These are phyloP conservation scores for Corythornis cristatus DNA, from an alignment of 2,113 vertebrate genomes.

Conservation along the genomic window DNA sequence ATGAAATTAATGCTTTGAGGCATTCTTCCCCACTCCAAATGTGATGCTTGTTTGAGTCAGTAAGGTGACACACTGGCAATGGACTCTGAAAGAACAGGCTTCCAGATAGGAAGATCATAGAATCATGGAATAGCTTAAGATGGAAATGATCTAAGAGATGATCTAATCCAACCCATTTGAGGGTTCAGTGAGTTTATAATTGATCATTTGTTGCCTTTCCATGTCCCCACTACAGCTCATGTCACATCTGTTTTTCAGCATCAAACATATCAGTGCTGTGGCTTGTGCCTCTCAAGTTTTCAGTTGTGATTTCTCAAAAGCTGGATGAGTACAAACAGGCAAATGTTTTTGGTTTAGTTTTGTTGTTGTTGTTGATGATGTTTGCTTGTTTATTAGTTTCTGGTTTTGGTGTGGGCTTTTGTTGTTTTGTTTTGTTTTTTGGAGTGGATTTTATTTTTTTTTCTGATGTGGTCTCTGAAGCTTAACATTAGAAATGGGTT, in stretches of 20 bases:
- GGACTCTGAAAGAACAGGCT: not conserved
- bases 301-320: not conserved
- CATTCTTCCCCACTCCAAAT: not conserved
- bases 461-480: not conserved
- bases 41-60: not conserved
- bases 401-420: no score
- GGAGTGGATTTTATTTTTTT: not conserved
- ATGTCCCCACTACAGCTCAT: not conserved
- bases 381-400: no score
- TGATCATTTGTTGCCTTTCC: accelerated
- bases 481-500: not conserved
- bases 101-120: not conserved
- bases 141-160: no score
- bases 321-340: not conserved
- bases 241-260: not conserved
- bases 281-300: not conserved
- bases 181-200: not conserved
- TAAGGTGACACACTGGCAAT: not conserved
- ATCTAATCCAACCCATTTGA: not conserved
- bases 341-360: not conserved
- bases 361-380: no score
- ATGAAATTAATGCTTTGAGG: not conserved
- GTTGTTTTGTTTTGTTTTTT: not conserved
- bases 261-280: not conserved
- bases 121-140: no score